Evolutionary conservation across 2,888 invertebrate genomes (phyloP).

Genomic region (Therioaphis trifolii): DNA sequence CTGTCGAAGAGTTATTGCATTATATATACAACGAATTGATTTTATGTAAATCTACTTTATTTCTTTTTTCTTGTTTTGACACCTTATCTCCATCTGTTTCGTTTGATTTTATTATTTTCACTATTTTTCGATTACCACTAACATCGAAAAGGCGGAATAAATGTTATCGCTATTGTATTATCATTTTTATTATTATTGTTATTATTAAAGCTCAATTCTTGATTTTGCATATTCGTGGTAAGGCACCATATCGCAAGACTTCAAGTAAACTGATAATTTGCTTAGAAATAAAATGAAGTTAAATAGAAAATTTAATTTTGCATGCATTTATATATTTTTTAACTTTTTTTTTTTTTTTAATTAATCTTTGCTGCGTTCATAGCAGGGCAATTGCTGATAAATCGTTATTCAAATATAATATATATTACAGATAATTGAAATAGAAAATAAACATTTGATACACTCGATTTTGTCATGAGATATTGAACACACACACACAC

Average conservation of each 20-base stretch:
- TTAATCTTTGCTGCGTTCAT: too few relatives aligned
- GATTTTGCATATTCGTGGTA: conserved; percentile 5
- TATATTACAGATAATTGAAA: too few relatives aligned
- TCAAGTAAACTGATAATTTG: not conserved
- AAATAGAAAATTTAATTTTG: not conserved
- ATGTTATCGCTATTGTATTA: not conserved
- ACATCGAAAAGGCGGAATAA: not conserved
- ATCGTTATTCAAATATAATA: too few relatives aligned
- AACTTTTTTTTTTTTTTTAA: too few relatives aligned
- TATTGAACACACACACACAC: too few relatives aligned
- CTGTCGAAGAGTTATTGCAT: not conserved
- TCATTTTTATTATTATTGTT: not conserved
- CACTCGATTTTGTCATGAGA: too few relatives aligned
- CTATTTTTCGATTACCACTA: not conserved
- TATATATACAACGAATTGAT: not conserved
- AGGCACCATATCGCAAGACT: not conserved
- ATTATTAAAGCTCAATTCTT: not conserved
- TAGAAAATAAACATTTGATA: too few relatives aligned
- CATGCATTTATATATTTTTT: not conserved
- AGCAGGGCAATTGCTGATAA: too few relatives aligned
- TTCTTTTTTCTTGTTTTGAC: not conserved
- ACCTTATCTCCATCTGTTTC: too few relatives aligned
- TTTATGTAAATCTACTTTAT: not conserved
- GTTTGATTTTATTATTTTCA: too few relatives aligned
- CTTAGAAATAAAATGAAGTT: not conserved